Evolutionary conservation across 2,797 vertebrate genomes (phyloP), one percentile per base, ranked within the genome.

Genomic region (Podarcis siculus): DNA sequence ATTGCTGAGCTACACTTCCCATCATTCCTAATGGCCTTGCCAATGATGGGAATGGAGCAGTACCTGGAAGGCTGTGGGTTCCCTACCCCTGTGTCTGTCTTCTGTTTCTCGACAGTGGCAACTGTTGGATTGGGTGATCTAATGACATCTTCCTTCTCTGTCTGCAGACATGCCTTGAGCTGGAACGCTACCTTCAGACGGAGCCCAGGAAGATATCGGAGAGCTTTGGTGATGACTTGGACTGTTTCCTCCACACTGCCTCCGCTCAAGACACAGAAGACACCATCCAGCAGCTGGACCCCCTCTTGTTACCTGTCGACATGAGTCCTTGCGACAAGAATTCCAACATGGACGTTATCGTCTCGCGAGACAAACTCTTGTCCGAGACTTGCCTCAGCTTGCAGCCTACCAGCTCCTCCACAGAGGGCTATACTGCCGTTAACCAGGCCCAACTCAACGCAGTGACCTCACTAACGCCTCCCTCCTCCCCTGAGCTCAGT

Each of bases 101-200:
- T 86, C 89, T 45, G 39, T 61, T 72, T 64, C 13, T 66, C 0
- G 0, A 30, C 87, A 90, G 77, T 64, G 88, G 39, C 69, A 85
- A 0, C 55, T 73, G 12, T 61, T 87, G 45, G 27, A 35, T 85
- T 85, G 76, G 86, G 76, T 35, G 91, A 80, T 95, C 92, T 96
- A 94, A 96, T 83, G 79, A 76, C 21, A 2, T 3, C 94, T 95
- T 94, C 82, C 95, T 32, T 94, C 83, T 89, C 79, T 92, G 19
- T 90, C 92, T 92, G 42, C 95, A 99, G 99, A 99, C 99, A 85
- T 99, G 99, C 95, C 96, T 99, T 90, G 98, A 99, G 91, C 92
- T 99, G 97, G 99, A 99, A 95, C 98, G 99, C 75, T 99, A 99
- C 93, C 98, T 99, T 91, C 99, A 99, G 97, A 99, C 99, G 0